Conservation (phyloP, 2,888 invertebrate genomes). For the Mycalesis mineus region DNA sequence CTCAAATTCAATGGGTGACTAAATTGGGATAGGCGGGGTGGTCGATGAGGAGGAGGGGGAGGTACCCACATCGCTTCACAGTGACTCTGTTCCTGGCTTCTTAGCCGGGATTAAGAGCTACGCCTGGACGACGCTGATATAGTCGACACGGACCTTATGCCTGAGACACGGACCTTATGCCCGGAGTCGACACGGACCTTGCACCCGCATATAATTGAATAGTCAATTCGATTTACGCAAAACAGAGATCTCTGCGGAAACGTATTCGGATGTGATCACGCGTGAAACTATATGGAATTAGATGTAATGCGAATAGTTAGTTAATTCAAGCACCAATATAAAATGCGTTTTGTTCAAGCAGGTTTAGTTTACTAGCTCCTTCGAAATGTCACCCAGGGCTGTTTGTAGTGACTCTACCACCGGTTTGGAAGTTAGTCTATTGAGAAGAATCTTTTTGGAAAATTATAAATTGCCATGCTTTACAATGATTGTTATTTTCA, state of each 20-base stretch:
- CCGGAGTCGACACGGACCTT: constrained; percentile 12
- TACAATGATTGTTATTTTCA: too few species aligned
- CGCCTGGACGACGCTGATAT: constrained; percentile 16
- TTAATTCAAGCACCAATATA: too few species aligned
- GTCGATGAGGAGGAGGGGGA: constrained; percentile 2
- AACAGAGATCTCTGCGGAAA: neutral
- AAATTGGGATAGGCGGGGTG: neutral
- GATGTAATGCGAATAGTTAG: neutral
- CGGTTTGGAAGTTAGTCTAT: too few species aligned
- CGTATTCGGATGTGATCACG: neutral
- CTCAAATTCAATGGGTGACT: constrained; percentile 18
- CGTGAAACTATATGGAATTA: neutral
- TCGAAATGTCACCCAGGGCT: too few species aligned
- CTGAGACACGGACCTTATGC: too few species aligned
- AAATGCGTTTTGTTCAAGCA: too few species aligned
- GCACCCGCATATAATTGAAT: constrained; percentile 12
- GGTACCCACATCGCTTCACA: constrained; percentile 22
- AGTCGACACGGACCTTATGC: constrained; percentile 11
- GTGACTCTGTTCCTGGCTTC: constrained; percentile 23
- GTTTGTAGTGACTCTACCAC: too few species aligned
- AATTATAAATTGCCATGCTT: too few species aligned
- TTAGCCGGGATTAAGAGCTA: constrained; percentile 23
- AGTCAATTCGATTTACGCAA: constrained; percentile 3
- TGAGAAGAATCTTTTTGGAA: too few species aligned
- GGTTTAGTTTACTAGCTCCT: too few species aligned